Evolutionary conservation across 2,888 invertebrate genomes (phyloP), one percentile per base, ranked within the genome.

Genomic region (Napeogenes inachia): DNA sequence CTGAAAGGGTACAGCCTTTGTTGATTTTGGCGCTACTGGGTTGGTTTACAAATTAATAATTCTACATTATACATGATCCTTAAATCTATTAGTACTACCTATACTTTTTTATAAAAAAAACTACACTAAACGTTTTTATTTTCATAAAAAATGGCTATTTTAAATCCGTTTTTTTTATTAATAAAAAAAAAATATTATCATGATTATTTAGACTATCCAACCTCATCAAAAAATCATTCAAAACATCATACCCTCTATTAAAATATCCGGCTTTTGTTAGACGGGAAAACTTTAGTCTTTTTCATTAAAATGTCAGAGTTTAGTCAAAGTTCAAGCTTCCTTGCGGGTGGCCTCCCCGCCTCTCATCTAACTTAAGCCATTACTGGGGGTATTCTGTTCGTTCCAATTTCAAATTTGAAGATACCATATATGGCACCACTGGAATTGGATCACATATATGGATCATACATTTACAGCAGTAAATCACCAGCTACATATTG

Each of bases 371-470:
- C 89, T 90, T 90, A 77, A 74, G 76, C 84, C 89, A 87, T 90
- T 90, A 89, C 87, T 77, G 82, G 81, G 81, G 82, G 81, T 79
- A 82, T 84, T 85, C 84, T 82, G 83, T 88, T 89, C 88, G 85
- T 89, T 88, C 89, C 89, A 90, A 89, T 89, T 90, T 87, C 82
- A 88, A 90, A 89, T 89, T 89, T 89, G 84, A 84, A 85, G 84
- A 84, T 85, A 84, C 81, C 68, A 81, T 84, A 82, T 85, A 82
- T 85, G 82, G 78, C 68, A 82, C 79, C 85, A 84, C 80, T 59
- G 58, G 62, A 62, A 67, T 67, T 65, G 67, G 13, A 61, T 45
- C 60, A 60, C 54, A 61, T 61, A 59, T 60, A 63, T 69, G 61
- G 62, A 68, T 53, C 56, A 60, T 56, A 66, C 62, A 56, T 35